Conservation (phyloP, 2,113 vertebrate species). For the Passer montanus region DNA sequence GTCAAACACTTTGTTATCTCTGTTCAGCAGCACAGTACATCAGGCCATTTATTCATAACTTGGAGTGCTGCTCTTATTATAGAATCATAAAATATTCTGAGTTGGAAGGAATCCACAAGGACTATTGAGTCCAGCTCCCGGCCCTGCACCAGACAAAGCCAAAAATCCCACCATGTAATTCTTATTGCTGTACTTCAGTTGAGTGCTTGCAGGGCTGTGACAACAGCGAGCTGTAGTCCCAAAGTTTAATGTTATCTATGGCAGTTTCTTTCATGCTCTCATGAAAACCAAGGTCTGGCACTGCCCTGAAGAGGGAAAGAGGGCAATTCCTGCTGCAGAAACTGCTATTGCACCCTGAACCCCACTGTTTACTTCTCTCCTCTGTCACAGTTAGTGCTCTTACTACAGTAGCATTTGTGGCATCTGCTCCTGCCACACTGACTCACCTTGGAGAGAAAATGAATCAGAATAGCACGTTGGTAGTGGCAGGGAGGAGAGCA, state of each 20-base stretch:
- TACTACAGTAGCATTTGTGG: background rate
- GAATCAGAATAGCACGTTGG: background rate
- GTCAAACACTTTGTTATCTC: background rate
- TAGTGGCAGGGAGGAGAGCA: slow-evolving; percentile 25
- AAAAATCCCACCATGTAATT: background rate
- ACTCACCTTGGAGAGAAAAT: background rate
- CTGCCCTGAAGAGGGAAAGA: background rate
- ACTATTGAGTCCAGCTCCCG: background rate
- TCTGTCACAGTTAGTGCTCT: background rate
- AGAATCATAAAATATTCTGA: background rate
- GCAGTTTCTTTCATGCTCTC: background rate
- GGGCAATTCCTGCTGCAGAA: background rate
- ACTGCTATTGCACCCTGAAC: background rate
- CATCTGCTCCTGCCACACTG: background rate
- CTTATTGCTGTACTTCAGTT: background rate
- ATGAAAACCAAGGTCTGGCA: background rate
- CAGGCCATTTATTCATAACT: background rate
- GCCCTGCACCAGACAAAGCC: background rate
- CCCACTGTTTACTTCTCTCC: background rate
- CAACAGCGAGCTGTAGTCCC: background rate
- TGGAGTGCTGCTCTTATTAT: background rate
- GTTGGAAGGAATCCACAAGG: background rate
- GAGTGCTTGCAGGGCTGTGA: background rate
- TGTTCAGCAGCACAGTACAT: background rate
- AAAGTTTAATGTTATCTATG: background rate